Conservation (phyloP, 1,140 invertebrate genomes). For the Meloidogyne floridensis region DNA sequence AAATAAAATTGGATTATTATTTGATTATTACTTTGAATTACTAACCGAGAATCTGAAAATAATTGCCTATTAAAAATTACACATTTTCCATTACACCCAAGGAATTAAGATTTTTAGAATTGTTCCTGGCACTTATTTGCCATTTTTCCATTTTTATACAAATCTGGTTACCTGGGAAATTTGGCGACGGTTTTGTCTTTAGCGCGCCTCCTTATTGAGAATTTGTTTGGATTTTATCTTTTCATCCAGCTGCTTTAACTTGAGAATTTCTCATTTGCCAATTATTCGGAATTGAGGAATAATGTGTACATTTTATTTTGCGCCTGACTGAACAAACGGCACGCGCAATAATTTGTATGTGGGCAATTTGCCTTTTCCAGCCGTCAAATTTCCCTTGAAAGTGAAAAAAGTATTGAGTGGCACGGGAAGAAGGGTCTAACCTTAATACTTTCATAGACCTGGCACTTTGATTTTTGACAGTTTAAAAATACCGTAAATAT, state of each 20-base stretch:
- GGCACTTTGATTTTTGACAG: too few species aligned
- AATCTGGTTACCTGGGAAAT: slow-evolving; percentile 6
- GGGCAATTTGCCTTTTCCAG: not conserved
- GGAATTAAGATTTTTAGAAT: not conserved
- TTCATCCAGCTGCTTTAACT: not conserved
- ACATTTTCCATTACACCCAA: not conserved
- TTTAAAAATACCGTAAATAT: too few species aligned
- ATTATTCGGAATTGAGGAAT: slow-evolving; percentile 1
- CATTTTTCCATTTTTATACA: not conserved
- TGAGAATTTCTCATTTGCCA: not conserved
- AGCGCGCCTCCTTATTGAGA: not conserved
- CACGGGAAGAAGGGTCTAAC: not conserved
- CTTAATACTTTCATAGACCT: not conserved
- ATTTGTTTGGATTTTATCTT: slow-evolving; percentile 9
- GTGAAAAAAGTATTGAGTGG: not conserved
- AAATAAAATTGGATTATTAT: not conserved
- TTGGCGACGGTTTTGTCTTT: not conserved
- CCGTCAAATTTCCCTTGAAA: not conserved
- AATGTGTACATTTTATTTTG: not conserved
- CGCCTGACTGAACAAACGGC: not conserved
- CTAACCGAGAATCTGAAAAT: not conserved
- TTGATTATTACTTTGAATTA: not conserved
- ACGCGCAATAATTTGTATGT: slow-evolving; percentile 8
- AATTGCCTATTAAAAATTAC: not conserved
- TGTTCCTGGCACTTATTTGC: slow-evolving; percentile 4